These are phyloP conservation scores for Heterotis niloticus DNA, from an alignment of 2,113 vertebrate genomes.

Conservation along the genomic window DNA sequence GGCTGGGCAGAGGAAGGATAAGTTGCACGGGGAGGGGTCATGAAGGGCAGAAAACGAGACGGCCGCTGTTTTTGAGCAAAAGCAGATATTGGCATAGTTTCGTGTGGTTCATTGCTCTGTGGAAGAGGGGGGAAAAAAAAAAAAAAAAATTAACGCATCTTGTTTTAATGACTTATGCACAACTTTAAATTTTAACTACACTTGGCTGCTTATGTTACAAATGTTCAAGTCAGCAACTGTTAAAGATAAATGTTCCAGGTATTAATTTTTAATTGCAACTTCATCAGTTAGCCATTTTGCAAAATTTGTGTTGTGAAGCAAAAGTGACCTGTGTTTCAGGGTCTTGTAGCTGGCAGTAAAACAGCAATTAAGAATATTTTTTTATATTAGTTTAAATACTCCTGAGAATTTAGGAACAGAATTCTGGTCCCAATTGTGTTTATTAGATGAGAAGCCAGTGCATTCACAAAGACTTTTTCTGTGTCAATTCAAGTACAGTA, in stretches of 20 bases:
- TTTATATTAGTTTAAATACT: too few relatives aligned
- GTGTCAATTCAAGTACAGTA: background rate
- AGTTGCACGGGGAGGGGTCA: constrained; percentile 82
- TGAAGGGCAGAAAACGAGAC: constrained; percentile 76
- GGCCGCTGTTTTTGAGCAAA: constrained; percentile 95
- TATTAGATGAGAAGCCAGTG: background rate
- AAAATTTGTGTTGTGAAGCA: too few relatives aligned
- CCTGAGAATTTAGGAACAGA: too few relatives aligned
- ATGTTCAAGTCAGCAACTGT: too few relatives aligned
- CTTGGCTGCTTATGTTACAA: background rate
- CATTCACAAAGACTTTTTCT: background rate
- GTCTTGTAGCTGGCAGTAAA: too few relatives aligned
- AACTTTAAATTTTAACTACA: too few relatives aligned
- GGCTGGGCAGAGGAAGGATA: constrained; percentile 81
- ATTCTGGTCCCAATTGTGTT: too few relatives aligned
- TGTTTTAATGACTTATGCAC: background rate
- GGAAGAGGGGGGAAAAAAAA: constrained; percentile 13
- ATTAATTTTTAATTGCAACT: too few relatives aligned
- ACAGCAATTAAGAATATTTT: too few relatives aligned
- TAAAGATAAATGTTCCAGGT: too few relatives aligned
- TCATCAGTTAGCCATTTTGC: too few relatives aligned
- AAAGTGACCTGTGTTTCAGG: too few relatives aligned
- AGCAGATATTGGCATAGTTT: constrained; percentile 96
- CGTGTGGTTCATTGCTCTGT: constrained; percentile 94
- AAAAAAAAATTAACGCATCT: background rate